A percentile compares a stretch with the other conserved stretches of the same genome.
Conservation (phyloP, 1,140 invertebrate genomes). For the Lepidostoma basale region DNA sequence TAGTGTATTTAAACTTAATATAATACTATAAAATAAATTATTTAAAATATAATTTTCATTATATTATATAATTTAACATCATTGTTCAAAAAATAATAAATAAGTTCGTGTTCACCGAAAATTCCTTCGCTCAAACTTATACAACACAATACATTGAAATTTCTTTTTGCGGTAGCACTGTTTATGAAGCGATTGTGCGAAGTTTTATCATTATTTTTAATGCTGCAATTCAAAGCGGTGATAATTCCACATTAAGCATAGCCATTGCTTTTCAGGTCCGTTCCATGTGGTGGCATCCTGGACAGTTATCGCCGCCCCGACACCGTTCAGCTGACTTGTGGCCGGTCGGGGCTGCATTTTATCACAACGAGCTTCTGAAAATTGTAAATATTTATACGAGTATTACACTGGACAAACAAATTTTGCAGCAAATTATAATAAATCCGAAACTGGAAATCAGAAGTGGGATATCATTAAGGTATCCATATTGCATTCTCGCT, state of each 20-base stretch:
- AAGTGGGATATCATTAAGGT: background rate
- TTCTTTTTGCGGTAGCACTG: background rate
- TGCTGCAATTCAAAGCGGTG: background rate
- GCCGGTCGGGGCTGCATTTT: background rate
- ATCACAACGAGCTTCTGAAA: background rate
- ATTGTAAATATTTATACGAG: background rate
- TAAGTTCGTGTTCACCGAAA: too few species aligned
- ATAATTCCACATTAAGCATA: background rate
- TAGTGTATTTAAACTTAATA: too few species aligned
- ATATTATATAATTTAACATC: too few species aligned
- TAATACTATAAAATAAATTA: too few species aligned
- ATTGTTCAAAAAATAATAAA: too few species aligned
- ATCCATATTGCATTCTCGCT: too few species aligned
- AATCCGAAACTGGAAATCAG: background rate
- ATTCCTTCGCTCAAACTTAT: too few species aligned
- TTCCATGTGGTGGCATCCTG: background rate
- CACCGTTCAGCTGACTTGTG: slow-evolving; percentile 11
- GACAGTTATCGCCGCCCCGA: background rate
- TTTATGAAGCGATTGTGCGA: slow-evolving; percentile 11
- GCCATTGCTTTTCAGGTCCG: background rate
- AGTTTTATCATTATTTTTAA: slow-evolving; percentile 4
- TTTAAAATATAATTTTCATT: too few species aligned
- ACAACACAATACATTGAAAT: too few species aligned
- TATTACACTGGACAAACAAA: background rate
- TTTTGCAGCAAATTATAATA: background rate